Evolutionary conservation across 2,113 vertebrate species (phyloP), one percentile per base, ranked within the genome.

Genomic region (Pogona vitticeps): DNA sequence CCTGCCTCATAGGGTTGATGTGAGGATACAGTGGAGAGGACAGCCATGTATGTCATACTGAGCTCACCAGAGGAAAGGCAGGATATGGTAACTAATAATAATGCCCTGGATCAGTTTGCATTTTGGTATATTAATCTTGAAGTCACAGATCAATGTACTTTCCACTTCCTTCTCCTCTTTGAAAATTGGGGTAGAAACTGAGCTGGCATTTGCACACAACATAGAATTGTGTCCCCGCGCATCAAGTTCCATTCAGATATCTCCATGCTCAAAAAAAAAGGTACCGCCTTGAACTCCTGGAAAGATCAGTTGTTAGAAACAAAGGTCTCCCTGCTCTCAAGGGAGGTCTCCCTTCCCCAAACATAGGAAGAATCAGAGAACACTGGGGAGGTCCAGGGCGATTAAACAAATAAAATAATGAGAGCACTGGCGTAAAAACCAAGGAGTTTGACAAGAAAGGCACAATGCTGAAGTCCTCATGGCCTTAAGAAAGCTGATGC

Each of bases 231-330:
- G 9, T 6, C 36, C 33, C 28, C 6, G 15, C 31, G 23, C 1
- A 65, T 33, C 61, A 26, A 80, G 26, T 42, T 40, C 67, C 79
- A 26, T 42, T 46, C 38, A 28, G 61, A 67, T 40, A 80, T 67
- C 61, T 42, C 36, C 4, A 23, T 42, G 59, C 42, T 80, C 38
- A 65, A 42, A 4, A 80, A 13, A 67, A 40, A 40, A 5, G 28
- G 23, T 46, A 23, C 26, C 40, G 46, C 9, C 28, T 28, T 13
- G 31, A 40, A 80, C 38, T 67, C 23, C 36, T 65, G 12, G 26
- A 40, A 28, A 9, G 18, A 1, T 13, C 59, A 67, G 36, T 31
- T 87, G 85, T 72, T 77, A 94, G 84, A 84, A 91, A 86, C 81
- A 56, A 65, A 65, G 23, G 26, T 20, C n/a, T 83, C 31, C 5